Evolutionary conservation across 2,888 invertebrate genomes (phyloP).

Genomic region (Cataglyphis livida): DNA sequence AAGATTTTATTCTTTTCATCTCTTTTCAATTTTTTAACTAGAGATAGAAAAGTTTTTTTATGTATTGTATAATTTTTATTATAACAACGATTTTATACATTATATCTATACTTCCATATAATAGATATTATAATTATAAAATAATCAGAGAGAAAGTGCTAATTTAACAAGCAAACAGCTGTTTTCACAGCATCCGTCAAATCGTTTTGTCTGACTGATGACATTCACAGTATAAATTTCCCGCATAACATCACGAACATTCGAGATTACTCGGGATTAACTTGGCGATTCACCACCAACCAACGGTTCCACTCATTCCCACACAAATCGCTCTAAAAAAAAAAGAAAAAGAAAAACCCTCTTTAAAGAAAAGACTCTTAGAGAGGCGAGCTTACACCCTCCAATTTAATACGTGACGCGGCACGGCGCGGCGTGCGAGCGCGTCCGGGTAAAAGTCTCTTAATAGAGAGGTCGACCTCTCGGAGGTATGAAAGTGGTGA

Average conservation of each 20-base stretch:
- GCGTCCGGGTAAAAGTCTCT: slow-evolving; percentile 72
- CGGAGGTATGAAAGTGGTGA: slow-evolving; percentile 73
- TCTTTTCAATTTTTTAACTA: not conserved
- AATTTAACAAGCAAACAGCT: not conserved
- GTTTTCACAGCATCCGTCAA: not conserved
- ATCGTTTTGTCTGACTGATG: not conserved
- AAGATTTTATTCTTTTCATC: not conserved
- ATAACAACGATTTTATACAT: not conserved
- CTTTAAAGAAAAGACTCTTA: slow-evolving; percentile 52
- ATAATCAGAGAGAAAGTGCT: not conserved
- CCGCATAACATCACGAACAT: slow-evolving; percentile 19
- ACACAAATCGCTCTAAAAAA: slow-evolving; percentile 25
- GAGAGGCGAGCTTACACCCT: slow-evolving; percentile 70
- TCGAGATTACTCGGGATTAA: slow-evolving; percentile 31
- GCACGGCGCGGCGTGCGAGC: slow-evolving; percentile 50
- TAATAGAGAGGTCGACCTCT: slow-evolving; percentile 78
- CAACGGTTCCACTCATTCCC: slow-evolving; percentile 36
- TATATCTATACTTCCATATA: not conserved
- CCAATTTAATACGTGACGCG: slow-evolving; percentile 74
- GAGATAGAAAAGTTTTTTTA: not conserved
- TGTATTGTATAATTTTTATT: not conserved
- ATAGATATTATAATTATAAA: not conserved
- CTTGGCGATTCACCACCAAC: slow-evolving; percentile 31
- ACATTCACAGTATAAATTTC: slow-evolving; percentile 11
- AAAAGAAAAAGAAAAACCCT: slow-evolving; percentile 29